Base-by-base conservation (phyloP, 2,888 invertebrate genomes). In the Epinotia brunnichana region DNA sequence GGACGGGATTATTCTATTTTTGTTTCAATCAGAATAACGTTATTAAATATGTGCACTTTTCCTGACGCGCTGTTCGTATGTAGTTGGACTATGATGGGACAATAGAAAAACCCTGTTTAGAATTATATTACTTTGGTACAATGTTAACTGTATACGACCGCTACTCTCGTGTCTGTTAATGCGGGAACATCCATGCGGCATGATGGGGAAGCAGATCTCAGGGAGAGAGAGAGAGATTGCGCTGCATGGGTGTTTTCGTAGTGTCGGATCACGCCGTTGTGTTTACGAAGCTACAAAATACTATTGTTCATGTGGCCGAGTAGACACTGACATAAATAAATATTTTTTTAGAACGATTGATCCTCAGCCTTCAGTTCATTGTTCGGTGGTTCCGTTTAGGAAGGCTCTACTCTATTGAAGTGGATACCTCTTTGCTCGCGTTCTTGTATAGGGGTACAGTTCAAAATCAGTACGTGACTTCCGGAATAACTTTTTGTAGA, bases 1-100 rank as follows among this genome's bases (percentile, higher is more conserved):
- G 11, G 24, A 66, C 41, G 19, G 53, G 39, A 41, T 66, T 54
- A 39, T 64, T 71, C 59, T 44, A 70, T 71, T 60, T 24, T 24
- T 24, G 11, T 54, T 21, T 3, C 2, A 11, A 21, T 21, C 9
- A 21, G 3, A 9, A 21, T 21, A 54, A 11, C 5, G 29, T 29
- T 29, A 29, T 35, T 35, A 9, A 35, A 9, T 35, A 35, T 35
- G 35, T 35, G 7, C 9, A 35, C 35, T 35, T 35, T 35, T 35
- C 35, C 35, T 35, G 9, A 9, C 9, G 35, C 35, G 9, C 7
- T 35, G 35, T 35, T n/a, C n/a, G n/a, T 29, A 29, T 9, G 35
- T 35, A 35, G 10, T 15, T 10, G 19, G 9, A 51, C 19, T 63
- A 39, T 7, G 2, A 35, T n/a, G 10, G 21, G n/a, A 24, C 35